These are phyloP conservation scores for Harpalus rubripes DNA, from an alignment of 2,888 invertebrate species.

Conservation along the genomic window DNA sequence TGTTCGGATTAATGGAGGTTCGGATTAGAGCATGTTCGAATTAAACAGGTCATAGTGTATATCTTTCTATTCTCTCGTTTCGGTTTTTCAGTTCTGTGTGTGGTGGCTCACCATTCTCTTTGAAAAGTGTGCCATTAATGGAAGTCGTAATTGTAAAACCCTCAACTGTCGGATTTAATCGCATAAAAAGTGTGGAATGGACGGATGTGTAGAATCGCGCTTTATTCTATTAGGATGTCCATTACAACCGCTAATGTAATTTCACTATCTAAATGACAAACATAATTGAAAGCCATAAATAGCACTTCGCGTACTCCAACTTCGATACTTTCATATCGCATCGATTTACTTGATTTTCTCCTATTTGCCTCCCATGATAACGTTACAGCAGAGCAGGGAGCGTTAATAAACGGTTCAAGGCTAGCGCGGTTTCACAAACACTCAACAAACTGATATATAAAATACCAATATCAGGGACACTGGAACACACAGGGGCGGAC, in stretches of 20 bases:
- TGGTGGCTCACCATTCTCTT: no score
- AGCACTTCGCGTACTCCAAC: constrained; percentile 5
- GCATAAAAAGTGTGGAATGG: constrained; percentile 25
- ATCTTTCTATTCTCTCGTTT: no score
- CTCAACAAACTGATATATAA: not conserved
- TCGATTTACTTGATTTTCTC: constrained; percentile 17
- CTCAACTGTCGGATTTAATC: constrained; percentile 3
- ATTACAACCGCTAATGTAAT: constrained; percentile 57
- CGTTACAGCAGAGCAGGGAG: not conserved
- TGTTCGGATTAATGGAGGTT: no score
- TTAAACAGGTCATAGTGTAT: no score
- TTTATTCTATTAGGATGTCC: constrained; percentile 52
- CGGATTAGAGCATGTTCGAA: no score
- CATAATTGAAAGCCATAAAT: constrained; percentile 57
- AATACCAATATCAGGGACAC: not conserved
- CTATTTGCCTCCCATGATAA: not conserved
- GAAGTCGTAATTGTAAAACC: constrained; percentile 17
- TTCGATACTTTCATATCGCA: constrained; percentile 32
- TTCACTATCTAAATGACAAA: constrained; percentile 54
- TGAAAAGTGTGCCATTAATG: not conserved
- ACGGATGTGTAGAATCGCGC: constrained; percentile 17
- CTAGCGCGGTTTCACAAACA: not conserved
- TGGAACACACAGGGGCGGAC: no score
- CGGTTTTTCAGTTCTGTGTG: no score
- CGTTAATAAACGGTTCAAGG: constrained; percentile 1